Evolutionary conservation across 2,797 vertebrate species (phyloP), one percentile per base, ranked within the genome.

Genomic region (Sebastes trivittatus): DNA sequence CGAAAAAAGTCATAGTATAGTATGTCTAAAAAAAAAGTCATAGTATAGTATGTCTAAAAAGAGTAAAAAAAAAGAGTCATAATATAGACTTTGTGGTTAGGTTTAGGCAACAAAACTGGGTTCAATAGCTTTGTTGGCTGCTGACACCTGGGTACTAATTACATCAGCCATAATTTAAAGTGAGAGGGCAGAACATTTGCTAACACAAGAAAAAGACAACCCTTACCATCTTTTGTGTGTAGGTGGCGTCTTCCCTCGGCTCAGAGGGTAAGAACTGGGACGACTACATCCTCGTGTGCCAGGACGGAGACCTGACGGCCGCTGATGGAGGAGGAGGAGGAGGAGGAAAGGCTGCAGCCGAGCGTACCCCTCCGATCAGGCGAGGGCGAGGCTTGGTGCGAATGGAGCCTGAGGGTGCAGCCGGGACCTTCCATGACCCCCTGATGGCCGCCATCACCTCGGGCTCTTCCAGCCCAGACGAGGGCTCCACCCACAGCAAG

Each of bases 401-500:
- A 55, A 60, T 91, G 83, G 94, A 95, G 80, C 96, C 93, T 8
- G 95, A 95, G 79, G 82, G 92, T 1, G 80, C 82, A 0, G 81
- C 89, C 0, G 89, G 83, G 27, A 88, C 92, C 69, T 97, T 99
- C 93, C 96, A 96, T 1, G 97, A 99, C 91, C 98, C 98, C 1
- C 94, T 99, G 70, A 97, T 94, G 95, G 95, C 95, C 73, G 95
- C 93, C 58, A 90, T 91, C 25, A 92, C 94, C 34, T 97, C 97
- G 0, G 96, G 96, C 11, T 98, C 98, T 5, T 98, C 97, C 91
- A 99, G 98, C 89, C 97, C 98, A 0, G 97, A 98, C 52, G 98
- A 98, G 0, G 94, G 97, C 95, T 98, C 97, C 93, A 98, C 97
- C 92, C 94, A 98, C 93, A 99, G 98, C 96, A 99, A 99, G 90